Evolutionary conservation across 2,888 invertebrate genomes (phyloP), one percentile per base, ranked within the genome.

Genomic region (Pemphredon lugubris): DNA sequence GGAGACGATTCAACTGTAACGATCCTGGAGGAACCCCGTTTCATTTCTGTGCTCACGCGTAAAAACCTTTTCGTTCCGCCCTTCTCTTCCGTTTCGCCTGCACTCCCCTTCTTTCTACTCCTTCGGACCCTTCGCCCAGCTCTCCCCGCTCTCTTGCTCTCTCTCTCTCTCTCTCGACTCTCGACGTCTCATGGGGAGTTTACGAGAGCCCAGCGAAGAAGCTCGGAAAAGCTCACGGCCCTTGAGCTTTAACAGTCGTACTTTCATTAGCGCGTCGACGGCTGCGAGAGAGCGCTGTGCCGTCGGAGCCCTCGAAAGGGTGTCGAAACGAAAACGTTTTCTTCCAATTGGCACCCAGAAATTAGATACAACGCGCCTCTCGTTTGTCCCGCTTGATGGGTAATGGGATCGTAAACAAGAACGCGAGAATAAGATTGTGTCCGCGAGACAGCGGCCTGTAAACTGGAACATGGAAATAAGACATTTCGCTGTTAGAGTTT

Each of bases 201-300:
- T 76, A 82, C 72, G 77, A 76, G 73, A 78, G 66, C 37, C 53
- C 64, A 47, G 50, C 61, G 79, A 82, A 80, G 83, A 81, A 80
- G 67, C 75, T 71, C 60, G 14, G 72, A 68, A 59, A 73, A 80
- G 73, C 82, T 83, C 81, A 79, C 75, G 77, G 83, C 82, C 80
- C 85, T 85, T 82, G 79, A 82, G 80, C 80, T 81, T 84, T 85
- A 84, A 86, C 85, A 80, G 83, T 84, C 84, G 83, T 84, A 83
- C 84, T 86, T 87, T 86, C 86, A 87, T 87, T 86, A 87, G 84
- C 84, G 84, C 83, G 61, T 60, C 72, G 74, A 64, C 68, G 72
- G 59, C 30, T 65, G 63, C 57, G 42, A 59, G 69, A 61, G 64
- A 66, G 58, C 60, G 54, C 40, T 58, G 7, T 26, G 53, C 73